A percentile compares a stretch with the other conserved stretches of the same genome.
Conservation (phyloP, 2,797 vertebrate genomes). For the Chaetodon trifasciatus region DNA sequence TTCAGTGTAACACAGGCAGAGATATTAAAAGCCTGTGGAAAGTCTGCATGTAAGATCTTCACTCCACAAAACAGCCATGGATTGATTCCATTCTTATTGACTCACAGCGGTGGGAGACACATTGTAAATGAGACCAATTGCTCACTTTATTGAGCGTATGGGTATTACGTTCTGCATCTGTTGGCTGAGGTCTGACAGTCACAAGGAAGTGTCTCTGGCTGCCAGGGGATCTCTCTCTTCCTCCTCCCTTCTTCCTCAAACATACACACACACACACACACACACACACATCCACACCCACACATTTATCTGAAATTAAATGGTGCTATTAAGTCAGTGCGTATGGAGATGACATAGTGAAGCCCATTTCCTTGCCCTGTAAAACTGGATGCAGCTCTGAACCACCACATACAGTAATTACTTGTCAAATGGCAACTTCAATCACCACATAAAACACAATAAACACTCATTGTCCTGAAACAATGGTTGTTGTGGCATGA, state of each 20-base stretch:
- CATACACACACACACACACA: too few species aligned
- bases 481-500: conserved; percentile 16
- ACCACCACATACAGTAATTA: conserved; percentile 44
- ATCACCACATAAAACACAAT: conserved; percentile 62
- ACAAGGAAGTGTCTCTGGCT: conserved; percentile 50
- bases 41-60: conserved; percentile 33
- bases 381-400: conserved; percentile 56
- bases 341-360: conserved; percentile 38
- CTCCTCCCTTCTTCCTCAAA: conserved; percentile 49
- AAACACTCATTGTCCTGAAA: conserved; percentile 30
- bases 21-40: conserved; percentile 57
- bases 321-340: conserved; percentile 46
- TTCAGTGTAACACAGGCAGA: conserved; percentile 34
- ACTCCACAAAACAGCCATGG: conserved; percentile 30
- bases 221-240: conserved; percentile 45
- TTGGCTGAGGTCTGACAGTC: conserved; percentile 59
- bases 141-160: conserved; percentile 73
- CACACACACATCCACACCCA: conserved; percentile 29
- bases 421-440: conserved; percentile 65
- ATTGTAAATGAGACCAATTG: conserved; percentile 68
- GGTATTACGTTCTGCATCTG: conserved; percentile 61
- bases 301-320: conserved; percentile 65
- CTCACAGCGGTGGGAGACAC: conserved; percentile 51
- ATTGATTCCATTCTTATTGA: conserved; percentile 54
- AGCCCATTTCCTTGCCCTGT: conserved; percentile 51